phyloP scores from a whole-genome alignment of 2,888 invertebrate species.

The Drosophila trichaetosa region DNA sequence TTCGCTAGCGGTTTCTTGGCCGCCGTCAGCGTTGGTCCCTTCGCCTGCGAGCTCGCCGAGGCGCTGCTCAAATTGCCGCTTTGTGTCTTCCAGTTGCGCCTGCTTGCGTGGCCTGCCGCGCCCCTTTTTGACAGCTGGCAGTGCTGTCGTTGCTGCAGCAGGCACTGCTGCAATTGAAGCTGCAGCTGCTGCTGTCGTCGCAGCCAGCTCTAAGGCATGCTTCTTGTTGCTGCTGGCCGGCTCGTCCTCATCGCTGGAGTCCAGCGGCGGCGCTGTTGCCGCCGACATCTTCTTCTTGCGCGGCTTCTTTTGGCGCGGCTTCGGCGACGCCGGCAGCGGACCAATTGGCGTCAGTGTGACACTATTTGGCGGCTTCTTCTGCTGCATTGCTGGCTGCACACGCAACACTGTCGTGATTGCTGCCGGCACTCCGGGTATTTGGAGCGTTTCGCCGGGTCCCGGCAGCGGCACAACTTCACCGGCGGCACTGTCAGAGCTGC shows the following conservation, averaged over 20 bases:
- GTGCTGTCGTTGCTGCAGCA: slow-evolving; percentile 45
- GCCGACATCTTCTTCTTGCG: slow-evolving; percentile 73
- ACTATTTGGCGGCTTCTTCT: slow-evolving; percentile 66
- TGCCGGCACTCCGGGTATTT: slow-evolving; percentile 82
- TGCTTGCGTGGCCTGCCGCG: slow-evolving; percentile 85
- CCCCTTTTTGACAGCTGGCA: slow-evolving; percentile 80
- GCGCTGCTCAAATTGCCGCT: slow-evolving; percentile 78
- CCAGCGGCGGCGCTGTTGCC: slow-evolving; percentile 52
- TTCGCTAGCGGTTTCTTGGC: slow-evolving; percentile 82
- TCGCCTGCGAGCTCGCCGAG: slow-evolving; percentile 76
- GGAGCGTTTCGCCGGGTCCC: slow-evolving; percentile 77
- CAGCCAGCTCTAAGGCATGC: slow-evolving; percentile 42
- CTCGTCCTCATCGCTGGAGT: slow-evolving; percentile 83
- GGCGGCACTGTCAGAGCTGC: slow-evolving; percentile 72
- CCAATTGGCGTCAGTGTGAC: slow-evolving; percentile 77
- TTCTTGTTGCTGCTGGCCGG: slow-evolving; percentile 53
- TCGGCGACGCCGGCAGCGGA: slow-evolving; percentile 71
- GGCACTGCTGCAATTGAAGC: slow-evolving; percentile 35
- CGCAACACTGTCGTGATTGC: slow-evolving; percentile 74
- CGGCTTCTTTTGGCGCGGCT: slow-evolving; percentile 75
- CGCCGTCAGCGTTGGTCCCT: slow-evolving; percentile 82
- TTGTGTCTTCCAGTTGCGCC: slow-evolving; percentile 51
- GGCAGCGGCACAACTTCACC: slow-evolving; percentile 58
- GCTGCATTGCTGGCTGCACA: slow-evolving; percentile 36
- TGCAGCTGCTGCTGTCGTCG: slow-evolving; percentile 11